A percentile compares a stretch with the other conserved stretches of the same genome.
phyloP scores from a whole-genome alignment of 2,113 vertebrate species.

The Strigops habroptila region DNA sequence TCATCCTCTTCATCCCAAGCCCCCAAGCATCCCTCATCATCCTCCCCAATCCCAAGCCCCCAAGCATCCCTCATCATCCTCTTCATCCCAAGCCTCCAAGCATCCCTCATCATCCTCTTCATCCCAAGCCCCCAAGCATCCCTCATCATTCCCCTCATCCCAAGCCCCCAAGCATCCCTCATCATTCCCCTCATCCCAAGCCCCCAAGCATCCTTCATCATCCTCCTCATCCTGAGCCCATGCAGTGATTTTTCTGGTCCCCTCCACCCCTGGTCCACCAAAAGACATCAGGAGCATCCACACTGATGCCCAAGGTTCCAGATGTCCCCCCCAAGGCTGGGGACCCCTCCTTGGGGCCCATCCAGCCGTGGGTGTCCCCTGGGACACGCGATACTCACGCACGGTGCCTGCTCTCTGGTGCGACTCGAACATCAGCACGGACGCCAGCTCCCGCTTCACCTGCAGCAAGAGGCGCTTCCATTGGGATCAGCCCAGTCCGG shows the following conservation, averaged over 20 bases:
- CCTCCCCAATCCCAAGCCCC: not conserved
- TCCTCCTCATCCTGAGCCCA: fast-evolving
- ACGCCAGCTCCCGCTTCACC: conserved; percentile 91
- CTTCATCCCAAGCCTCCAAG: fast-evolving
- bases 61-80: not conserved
- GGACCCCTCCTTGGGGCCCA: not conserved
- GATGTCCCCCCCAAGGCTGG: not conserved
- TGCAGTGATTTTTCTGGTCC: fast-evolving
- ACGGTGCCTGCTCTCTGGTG: conserved; percentile 90
- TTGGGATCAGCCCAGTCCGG: not conserved
- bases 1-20: too few species aligned
- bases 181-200: too few species aligned
- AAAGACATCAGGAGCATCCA: not conserved
- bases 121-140: not conserved
- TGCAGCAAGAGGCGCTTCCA: conserved; percentile 24
- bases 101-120: not conserved
- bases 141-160: too few species aligned
- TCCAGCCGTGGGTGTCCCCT: not conserved
- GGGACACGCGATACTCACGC: conserved; percentile 75
- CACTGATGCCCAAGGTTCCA: fast-evolving
- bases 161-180: not conserved
- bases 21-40: too few species aligned
- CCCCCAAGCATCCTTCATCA: not conserved
- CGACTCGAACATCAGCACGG: conserved; percentile 91
- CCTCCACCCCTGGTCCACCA: not conserved